phyloP scores from a whole-genome alignment of 2,113 vertebrate species.

The Pseudopodoces humilis region DNA sequence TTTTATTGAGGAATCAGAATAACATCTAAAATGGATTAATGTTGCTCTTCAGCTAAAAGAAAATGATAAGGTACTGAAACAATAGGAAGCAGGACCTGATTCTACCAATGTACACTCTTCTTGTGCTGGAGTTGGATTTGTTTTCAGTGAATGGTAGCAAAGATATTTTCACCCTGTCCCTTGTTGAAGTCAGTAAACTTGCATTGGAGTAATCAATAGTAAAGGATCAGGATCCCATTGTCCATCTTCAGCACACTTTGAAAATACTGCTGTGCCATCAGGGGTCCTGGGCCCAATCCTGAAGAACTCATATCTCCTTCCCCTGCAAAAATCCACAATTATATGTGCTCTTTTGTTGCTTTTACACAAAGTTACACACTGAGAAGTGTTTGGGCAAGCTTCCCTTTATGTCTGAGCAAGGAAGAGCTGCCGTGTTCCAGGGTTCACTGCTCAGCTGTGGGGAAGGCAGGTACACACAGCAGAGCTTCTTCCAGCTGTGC shows the following conservation, averaged over 20 bases:
- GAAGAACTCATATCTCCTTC: not conserved
- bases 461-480: not conserved
- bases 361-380: not conserved
- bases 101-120: not conserved
- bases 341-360: not conserved
- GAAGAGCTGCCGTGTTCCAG: not conserved
- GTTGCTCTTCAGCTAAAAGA: not conserved
- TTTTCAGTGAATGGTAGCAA: not conserved
- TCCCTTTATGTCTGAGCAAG: not conserved
- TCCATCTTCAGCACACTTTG: not conserved
- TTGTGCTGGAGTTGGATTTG: not conserved
- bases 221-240: not conserved
- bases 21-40: conserved; percentile 1
- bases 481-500: not conserved
- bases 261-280: not conserved
- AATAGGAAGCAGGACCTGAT: not conserved
- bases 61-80: not conserved
- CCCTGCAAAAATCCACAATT: not conserved
- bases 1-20: not conserved
- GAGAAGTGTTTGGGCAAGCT: not conserved
- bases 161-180: not conserved
- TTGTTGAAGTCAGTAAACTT: not conserved
- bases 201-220: not conserved
- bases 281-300: not conserved
- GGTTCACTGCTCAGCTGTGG: fast-evolving